A percentile compares a stretch with the other conserved stretches of the same genome.
These are phyloP conservation scores for Lithobates pipiens DNA, from an alignment of 2,797 vertebrate genomes.

Conservation along the genomic window DNA sequence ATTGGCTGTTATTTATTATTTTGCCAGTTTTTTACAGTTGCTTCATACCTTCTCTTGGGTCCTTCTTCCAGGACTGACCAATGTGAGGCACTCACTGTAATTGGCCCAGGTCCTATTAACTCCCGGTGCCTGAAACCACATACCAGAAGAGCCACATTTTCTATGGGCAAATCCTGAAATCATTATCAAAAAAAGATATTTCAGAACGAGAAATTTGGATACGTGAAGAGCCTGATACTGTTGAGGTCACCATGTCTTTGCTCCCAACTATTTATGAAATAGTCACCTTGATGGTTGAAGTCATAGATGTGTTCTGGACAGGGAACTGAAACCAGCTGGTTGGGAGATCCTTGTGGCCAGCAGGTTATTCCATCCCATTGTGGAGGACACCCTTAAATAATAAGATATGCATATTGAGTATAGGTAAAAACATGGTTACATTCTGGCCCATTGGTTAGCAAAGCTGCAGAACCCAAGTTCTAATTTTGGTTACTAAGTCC, in stretches of 20 bases:
- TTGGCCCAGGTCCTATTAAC: constrained; percentile 93
- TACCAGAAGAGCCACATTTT: constrained; percentile 79
- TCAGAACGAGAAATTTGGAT: background rate
- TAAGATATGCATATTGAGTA: background rate
- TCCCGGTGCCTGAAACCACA: constrained; percentile 83
- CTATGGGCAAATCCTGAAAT: constrained; percentile 84
- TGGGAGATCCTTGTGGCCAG: constrained; percentile 81
- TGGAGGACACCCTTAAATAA: constrained; percentile 75
- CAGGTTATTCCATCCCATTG: constrained; percentile 94
- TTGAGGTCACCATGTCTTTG: background rate
- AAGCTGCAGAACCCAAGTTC: background rate
- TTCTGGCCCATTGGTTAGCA: background rate
- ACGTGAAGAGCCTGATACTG: too few species aligned
- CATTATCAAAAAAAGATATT: fast-evolving
- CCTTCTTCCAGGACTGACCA: constrained; percentile 78
- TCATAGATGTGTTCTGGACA: constrained; percentile 91
- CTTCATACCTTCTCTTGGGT: constrained; percentile 80
- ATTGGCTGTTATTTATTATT: too few species aligned
- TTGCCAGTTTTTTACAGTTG: background rate
- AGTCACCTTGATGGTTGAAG: constrained; percentile 88
- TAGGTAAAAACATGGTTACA: background rate
- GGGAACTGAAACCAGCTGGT: constrained; percentile 79
- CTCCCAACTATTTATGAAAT: background rate
- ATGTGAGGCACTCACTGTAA: constrained; percentile 87
- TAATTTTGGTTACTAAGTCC: background rate